Evolutionary conservation across 2,888 invertebrate genomes (phyloP), one percentile per base, ranked within the genome.

Genomic region (Eilema caniola): DNA sequence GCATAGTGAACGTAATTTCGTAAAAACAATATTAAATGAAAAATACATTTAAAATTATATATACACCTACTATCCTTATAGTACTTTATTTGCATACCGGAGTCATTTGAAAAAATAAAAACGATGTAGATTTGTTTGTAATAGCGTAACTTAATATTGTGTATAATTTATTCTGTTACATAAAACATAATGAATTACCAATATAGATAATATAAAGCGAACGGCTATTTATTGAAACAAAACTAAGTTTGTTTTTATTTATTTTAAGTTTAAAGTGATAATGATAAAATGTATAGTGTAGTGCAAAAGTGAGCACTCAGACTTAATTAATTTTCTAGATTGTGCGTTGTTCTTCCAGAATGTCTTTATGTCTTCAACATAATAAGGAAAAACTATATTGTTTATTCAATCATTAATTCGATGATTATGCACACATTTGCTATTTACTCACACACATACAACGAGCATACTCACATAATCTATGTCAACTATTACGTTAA

Each of bases 401-500:
- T 59, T 65, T 20, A 62, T 69, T 64, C 72, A 74, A 74, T 75
- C 74, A 74, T 71, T 71, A 73, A 70, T 83, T 84, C 83, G 83
- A 84, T 83, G 74, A 76, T 73, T 72, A 70, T 62, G 64, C 57
- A 66, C 33, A 56, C 33, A 65, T 65, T 57, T 57, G 62, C 68
- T 74, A 74, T 71, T 64, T 67, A 62, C 57, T n/a, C 76, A 77
- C 74, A 79, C 80, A 83, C 81, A n/a, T n/a, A 77, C 85, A 86
- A 83, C 83, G 82, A 78, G 72, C 76, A 76, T 69, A 79, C 77
- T 75, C 72, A 67, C 77, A 74, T 73, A 8, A 77, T 76, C 74
- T 85, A 85, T 75, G 81, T 77, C 77, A 79, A 79, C 79, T 83
- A 85, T 80, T 80, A 79, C 77, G 80, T 82, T 75, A 80, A 79